A percentile compares a stretch with the other conserved stretches of the same genome.
Evolutionary conservation across 2,113 vertebrate genomes (phyloP).

Genomic region (Hymenochirus boettgeri): DNA sequence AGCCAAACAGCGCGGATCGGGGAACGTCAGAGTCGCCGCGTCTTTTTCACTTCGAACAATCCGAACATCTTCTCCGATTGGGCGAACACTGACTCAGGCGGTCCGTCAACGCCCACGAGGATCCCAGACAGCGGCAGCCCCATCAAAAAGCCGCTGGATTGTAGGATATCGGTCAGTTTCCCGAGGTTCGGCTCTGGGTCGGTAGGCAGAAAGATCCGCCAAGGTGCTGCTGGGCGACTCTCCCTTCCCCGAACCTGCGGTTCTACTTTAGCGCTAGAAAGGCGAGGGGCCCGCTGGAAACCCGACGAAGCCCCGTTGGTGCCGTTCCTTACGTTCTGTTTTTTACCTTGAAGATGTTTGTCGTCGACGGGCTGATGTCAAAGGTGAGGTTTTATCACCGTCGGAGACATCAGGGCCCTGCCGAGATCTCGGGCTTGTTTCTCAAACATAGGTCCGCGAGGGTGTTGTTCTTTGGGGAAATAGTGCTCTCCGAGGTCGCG

Average conservation of each 20-base stretch:
- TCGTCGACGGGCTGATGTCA: conserved; percentile 94
- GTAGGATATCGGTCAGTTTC: conserved; percentile 74
- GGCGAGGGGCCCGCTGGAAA: conserved; percentile 73
- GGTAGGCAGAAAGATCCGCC: conserved; percentile 84
- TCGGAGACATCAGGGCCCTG: conserved; percentile 79
- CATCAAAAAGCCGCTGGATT: too few relatives aligned
- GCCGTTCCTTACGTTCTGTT: conserved; percentile 79
- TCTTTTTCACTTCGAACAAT: conserved; percentile 73
- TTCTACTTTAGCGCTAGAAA: conserved; percentile 72
- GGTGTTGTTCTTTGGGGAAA: conserved; percentile 88
- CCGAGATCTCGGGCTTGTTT: conserved; percentile 96
- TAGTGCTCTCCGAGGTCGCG: conserved; percentile 85
- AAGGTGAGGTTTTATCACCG: conserved; percentile 84
- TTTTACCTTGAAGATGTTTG: conserved; percentile 97
- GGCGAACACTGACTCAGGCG: conserved; percentile 77
- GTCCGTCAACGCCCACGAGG: conserved; percentile 65
- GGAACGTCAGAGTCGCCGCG: conserved; percentile 83
- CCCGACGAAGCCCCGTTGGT: conserved; percentile 87
- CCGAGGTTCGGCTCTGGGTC: conserved; percentile 64
- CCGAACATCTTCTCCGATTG: conserved; percentile 75
- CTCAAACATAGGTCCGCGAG: conserved; percentile 94
- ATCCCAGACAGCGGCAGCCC: conserved; percentile 63
- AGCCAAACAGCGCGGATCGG: conserved; percentile 79
- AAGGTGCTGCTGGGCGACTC: conserved; percentile 86
- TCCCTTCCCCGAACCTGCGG: conserved; percentile 75